Conservation (phyloP, 2,113 vertebrate genomes). For the Ondatra zibethicus region DNA sequence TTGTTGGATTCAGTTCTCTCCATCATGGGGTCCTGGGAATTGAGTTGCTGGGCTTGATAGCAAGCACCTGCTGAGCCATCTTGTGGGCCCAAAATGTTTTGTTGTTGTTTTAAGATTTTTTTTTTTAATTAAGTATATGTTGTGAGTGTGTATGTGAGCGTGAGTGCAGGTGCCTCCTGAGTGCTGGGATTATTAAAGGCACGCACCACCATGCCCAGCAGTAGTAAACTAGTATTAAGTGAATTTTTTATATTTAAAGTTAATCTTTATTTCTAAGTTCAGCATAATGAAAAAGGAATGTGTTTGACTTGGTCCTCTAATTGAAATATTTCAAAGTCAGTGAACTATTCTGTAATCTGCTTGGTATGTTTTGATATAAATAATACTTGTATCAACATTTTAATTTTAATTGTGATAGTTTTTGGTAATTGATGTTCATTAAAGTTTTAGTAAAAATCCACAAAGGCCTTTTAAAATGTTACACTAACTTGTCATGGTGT, state of each 20-base stretch:
- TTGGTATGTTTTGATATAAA: conserved; percentile 36
- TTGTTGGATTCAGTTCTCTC: background rate
- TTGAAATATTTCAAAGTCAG: conserved; percentile 1
- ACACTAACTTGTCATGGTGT: background rate
- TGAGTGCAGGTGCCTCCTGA: background rate
- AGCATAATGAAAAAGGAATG: conserved; percentile 1
- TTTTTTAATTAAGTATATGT: background rate
- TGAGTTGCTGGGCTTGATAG: background rate
- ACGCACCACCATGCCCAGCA: background rate
- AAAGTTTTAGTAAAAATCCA: conserved; percentile 11
- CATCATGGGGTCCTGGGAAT: background rate
- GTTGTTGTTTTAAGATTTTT: background rate
- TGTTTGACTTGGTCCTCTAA: background rate
- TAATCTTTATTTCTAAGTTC: conserved; percentile 20
- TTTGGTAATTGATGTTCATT: background rate
- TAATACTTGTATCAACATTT: background rate
- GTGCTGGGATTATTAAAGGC: background rate
- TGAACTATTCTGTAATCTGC: background rate
- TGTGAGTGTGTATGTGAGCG: background rate
- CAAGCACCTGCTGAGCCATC: background rate
- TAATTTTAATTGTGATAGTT: conserved; percentile 7
- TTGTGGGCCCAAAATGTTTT: background rate
- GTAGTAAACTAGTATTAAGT: background rate
- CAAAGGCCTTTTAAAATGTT: background rate
- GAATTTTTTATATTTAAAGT: background rate